Evolutionary conservation across 2,888 invertebrate species (phyloP).

Genomic region (Ormia ochracea): DNA sequence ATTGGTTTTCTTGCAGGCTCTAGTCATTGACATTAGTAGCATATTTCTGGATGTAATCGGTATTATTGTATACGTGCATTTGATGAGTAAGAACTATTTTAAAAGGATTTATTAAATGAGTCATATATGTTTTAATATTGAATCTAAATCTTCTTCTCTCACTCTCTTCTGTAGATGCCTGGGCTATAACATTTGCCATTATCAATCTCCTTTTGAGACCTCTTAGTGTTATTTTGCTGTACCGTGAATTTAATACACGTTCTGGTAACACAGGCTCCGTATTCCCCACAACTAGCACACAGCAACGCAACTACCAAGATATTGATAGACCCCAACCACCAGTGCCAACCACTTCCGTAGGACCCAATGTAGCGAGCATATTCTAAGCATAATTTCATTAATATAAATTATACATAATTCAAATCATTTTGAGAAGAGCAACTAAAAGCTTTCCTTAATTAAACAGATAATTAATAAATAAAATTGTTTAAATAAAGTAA

Average conservation of each 20-base stretch:
- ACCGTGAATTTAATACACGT: slow-evolving; percentile 75
- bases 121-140: not conserved
- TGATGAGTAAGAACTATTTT: slow-evolving; percentile 72
- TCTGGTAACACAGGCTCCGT: slow-evolving; percentile 74
- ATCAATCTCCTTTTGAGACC: slow-evolving; percentile 75
- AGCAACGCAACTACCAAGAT: slow-evolving; percentile 76
- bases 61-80: slow-evolving; percentile 72
- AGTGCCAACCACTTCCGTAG: slow-evolving; percentile 72
- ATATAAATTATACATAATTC: not conserved
- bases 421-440: not conserved
- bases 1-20: slow-evolving; percentile 72
- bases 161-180: slow-evolving; percentile 70
- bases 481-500: not conserved
- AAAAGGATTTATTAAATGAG: not conserved
- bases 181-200: slow-evolving; percentile 75
- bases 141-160: not conserved
- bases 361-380: slow-evolving; percentile 76
- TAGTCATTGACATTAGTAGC: slow-evolving; percentile 75
- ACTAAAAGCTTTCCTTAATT: not conserved
- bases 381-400: slow-evolving; percentile 67
- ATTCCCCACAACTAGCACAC: slow-evolving; percentile 72
- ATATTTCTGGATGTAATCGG: slow-evolving; percentile 76
- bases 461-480: not conserved
- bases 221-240: slow-evolving; percentile 72
- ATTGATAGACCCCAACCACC: slow-evolving; percentile 76